Evolutionary conservation across 2,113 vertebrate genomes (phyloP).

Genomic region (Microcebus griseorufus): DNA sequence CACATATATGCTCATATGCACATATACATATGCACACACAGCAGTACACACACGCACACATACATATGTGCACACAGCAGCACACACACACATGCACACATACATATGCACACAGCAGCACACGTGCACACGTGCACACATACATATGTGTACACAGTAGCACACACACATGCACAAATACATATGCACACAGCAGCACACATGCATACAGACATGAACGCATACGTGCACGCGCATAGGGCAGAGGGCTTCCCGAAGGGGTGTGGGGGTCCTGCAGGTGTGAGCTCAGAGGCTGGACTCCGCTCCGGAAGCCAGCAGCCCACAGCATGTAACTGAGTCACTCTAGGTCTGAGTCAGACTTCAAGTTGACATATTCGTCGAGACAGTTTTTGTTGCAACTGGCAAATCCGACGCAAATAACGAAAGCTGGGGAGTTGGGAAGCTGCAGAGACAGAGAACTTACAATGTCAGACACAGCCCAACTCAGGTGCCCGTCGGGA

Average conservation of each 20-base stretch:
- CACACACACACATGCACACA: no score
- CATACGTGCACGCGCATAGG: fast-evolving
- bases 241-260: not conserved
- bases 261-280: not conserved
- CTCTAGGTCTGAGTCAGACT: not conserved
- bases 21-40: no score
- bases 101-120: not conserved
- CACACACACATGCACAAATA: no score
- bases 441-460: not conserved
- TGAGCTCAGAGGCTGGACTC: not conserved
- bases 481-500: fast-evolving
- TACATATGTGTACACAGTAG: no score
- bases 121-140: no score
- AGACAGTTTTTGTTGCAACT: no score
- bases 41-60: no score
- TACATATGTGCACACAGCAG: no score
- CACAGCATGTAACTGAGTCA: fast-evolving
- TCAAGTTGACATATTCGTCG: not conserved
- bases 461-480: not conserved
- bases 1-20: no score
- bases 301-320: not conserved
- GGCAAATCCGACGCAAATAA: not conserved
- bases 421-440: no score
- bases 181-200: no score
- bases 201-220: no score